phyloP scores from a whole-genome alignment of 2,888 invertebrate genomes.

The Agrochola circellaris region DNA sequence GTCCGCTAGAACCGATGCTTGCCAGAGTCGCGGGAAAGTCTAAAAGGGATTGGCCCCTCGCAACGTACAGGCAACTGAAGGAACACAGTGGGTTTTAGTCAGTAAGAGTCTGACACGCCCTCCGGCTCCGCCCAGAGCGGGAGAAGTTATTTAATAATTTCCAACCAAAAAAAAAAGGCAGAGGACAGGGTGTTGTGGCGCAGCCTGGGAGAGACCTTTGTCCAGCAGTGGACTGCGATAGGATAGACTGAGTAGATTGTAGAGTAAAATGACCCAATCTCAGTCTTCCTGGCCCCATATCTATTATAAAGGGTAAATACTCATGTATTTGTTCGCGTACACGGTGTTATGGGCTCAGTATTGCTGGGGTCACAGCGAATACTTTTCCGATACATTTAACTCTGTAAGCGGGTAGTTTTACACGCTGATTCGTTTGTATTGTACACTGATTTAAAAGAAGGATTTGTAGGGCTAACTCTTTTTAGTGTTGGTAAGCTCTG shows the following conservation, averaged over 20 bases:
- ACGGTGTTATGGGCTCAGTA: slow-evolving; percentile 40
- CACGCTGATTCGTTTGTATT: slow-evolving; percentile 52
- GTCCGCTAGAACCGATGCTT: too few species aligned
- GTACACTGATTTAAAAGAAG: slow-evolving; percentile 38
- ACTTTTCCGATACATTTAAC: slow-evolving; percentile 66
- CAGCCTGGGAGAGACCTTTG: too few species aligned
- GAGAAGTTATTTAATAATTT: too few species aligned
- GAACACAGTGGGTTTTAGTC: too few species aligned
- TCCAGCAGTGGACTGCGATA: not conserved
- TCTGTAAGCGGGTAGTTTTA: slow-evolving; percentile 59
- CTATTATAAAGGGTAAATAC: slow-evolving; percentile 69
- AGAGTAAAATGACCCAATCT: not conserved
- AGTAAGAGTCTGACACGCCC: too few species aligned
- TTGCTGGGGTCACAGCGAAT: slow-evolving; percentile 57
- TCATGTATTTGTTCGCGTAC: slow-evolving; percentile 57
- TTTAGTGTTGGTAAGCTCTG: slow-evolving; percentile 5
- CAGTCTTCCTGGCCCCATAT: slow-evolving; percentile 27
- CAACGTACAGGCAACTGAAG: too few species aligned
- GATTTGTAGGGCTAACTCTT: slow-evolving; percentile 22
- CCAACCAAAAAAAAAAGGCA: too few species aligned
- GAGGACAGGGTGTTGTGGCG: not conserved
- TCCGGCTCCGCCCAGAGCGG: too few species aligned
- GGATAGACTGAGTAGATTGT: not conserved
- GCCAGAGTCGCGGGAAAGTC: too few species aligned
- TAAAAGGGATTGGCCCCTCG: too few species aligned